A percentile compares a stretch with the other conserved stretches of the same genome.
Evolutionary conservation across 2,888 invertebrate species (phyloP).

Genomic region (Drosophila neutralis): DNA sequence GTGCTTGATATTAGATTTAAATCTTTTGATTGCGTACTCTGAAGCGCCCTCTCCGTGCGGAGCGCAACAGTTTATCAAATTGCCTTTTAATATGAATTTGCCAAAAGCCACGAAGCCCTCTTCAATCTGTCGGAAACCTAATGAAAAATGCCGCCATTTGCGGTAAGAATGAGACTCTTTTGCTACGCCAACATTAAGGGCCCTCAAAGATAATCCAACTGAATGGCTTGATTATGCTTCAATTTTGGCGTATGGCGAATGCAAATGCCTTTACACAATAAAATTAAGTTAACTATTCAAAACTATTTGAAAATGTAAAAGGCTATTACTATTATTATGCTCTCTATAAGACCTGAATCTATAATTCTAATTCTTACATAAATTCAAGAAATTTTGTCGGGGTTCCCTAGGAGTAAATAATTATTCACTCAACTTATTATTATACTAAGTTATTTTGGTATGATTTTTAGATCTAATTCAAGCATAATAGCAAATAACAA

Average conservation of each 20-base stretch:
- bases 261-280: not conserved
- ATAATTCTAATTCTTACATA: not conserved
- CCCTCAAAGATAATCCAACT: not conserved
- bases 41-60: constrained; percentile 9
- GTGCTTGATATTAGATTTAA: constrained; percentile 64
- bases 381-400: not conserved
- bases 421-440: not conserved
- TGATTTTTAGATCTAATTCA: not conserved
- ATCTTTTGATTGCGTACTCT: constrained; percentile 50
- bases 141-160: constrained; percentile 38
- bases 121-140: constrained; percentile 24
- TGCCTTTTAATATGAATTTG: constrained; percentile 63
- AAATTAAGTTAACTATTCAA: not conserved
- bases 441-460: not conserved
- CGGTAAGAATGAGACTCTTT: not conserved
- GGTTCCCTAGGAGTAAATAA: not conserved
- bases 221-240: not conserved
- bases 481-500: not conserved
- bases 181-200: not conserved
- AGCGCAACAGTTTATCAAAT: constrained; percentile 69
- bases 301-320: not conserved
- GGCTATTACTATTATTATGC: not conserved
- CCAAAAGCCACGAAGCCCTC: constrained; percentile 1
- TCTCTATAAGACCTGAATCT: not conserved
- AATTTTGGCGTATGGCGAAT: not conserved